phyloP scores from a whole-genome alignment of 64 coral and sea anemone genomes.

The Actinia tenebrosa region DNA sequence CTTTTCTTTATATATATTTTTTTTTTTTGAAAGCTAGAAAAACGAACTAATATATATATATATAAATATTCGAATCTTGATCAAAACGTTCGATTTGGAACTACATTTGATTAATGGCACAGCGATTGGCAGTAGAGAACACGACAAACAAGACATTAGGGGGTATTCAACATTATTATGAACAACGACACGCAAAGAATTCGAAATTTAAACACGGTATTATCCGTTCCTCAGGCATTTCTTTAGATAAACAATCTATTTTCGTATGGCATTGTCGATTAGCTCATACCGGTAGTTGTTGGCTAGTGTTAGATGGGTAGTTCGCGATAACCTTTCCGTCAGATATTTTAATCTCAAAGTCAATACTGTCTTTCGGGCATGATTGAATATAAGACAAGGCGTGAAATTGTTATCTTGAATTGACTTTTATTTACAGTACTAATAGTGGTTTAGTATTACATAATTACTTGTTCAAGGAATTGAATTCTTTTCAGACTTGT shows the following conservation, averaged over 20 bases:
- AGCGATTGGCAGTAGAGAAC: neutral
- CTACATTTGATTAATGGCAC: neutral
- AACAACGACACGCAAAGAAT: neutral
- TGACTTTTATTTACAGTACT: no score
- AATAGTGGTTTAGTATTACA: no score
- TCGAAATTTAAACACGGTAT: neutral
- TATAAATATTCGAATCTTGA: neutral
- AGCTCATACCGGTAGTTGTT: neutral
- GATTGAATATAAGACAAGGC: neutral
- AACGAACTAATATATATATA: no score
- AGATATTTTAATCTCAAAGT: neutral
- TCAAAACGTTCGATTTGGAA: neutral
- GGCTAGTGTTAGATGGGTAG: neutral
- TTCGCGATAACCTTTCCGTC: no score
- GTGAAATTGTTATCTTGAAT: no score
- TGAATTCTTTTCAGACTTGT: neutral
- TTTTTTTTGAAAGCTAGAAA: no score
- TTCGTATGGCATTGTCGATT: neutral
- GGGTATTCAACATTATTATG: conserved; percentile 3
- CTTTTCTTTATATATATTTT: neutral
- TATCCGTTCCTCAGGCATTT: neutral
- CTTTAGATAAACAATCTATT: neutral
- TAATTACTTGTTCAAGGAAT: no score
- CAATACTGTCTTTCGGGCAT: neutral
- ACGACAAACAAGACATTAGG: neutral